phyloP scores from a whole-genome alignment of 2,797 vertebrate genomes.

The Denticeps clupeoides region DNA sequence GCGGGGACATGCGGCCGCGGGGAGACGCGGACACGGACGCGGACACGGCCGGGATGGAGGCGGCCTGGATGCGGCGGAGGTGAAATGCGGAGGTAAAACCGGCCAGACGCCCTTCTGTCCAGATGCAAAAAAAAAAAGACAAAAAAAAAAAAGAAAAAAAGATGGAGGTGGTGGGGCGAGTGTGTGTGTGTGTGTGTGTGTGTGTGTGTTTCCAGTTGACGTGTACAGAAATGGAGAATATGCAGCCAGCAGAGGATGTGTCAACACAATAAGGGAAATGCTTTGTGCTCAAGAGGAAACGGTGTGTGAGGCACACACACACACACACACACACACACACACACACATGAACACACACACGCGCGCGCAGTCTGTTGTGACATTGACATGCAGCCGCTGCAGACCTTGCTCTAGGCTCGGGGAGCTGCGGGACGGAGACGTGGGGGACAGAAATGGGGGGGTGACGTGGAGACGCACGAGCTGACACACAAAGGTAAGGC shows the following conservation, averaged over 20 bases:
- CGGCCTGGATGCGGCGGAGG: conserved; percentile 47
- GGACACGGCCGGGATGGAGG: conserved; percentile 56
- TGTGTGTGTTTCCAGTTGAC: neutral
- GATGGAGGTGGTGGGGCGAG: too few relatives aligned
- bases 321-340: neutral
- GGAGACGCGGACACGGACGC: conserved; percentile 52
- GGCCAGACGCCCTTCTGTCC: conserved; percentile 38
- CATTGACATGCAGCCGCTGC: conserved; percentile 46
- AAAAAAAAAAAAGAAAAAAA: too few relatives aligned
- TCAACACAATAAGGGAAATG: conserved; percentile 29
- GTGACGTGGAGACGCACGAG: conserved; percentile 28
- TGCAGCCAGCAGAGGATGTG: conserved; percentile 23
- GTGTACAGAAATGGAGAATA: conserved; percentile 26
- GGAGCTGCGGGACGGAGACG: conserved; percentile 37
- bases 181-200: conserved; percentile 2
- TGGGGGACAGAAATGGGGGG: conserved; percentile 25
- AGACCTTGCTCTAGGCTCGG: conserved; percentile 28
- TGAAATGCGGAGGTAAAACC: conserved; percentile 60
- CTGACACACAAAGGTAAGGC: conserved; percentile 29
- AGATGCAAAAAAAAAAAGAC: too few relatives aligned
- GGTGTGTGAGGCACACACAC: conserved; percentile 34
- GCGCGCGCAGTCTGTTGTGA: conserved; percentile 41
- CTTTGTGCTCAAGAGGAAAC: conserved; percentile 43
- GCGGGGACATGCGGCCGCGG: conserved; percentile 59
- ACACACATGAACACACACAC: conserved; percentile 2